A percentile compares a stretch with the other conserved stretches of the same genome.
These are phyloP conservation scores for Pampusana beccarii DNA, from an alignment of 2,113 vertebrate species.

Conservation along the genomic window DNA sequence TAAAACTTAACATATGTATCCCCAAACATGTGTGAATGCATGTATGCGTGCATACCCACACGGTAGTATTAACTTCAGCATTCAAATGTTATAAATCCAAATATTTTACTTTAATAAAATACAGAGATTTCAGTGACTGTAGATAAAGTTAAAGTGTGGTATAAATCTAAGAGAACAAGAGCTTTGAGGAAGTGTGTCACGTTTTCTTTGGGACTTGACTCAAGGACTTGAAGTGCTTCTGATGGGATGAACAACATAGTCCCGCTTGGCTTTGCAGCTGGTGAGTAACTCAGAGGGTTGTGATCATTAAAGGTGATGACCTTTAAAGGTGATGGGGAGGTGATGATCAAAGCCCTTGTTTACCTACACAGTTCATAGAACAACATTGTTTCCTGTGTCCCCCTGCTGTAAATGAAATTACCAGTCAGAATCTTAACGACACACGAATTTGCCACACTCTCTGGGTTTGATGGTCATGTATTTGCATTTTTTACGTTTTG, in stretches of 20 bases:
- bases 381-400: not conserved
- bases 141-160: not conserved
- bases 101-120: not conserved
- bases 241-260: not conserved
- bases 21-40: not conserved
- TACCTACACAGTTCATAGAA: not conserved
- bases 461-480: not conserved
- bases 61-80: not conserved
- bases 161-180: not conserved
- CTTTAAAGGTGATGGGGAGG: not conserved
- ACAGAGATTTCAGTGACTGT: not conserved
- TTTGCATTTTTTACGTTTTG: not conserved
- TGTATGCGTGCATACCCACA: not conserved
- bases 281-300: not conserved
- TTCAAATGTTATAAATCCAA: not conserved
- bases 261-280: not conserved
- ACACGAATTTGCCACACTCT: not conserved
- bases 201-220: not conserved
- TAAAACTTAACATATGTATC: not conserved
- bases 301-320: not conserved
- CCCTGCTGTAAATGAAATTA: not conserved
- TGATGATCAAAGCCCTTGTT: not conserved
- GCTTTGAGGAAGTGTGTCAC: not conserved
- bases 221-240: not conserved
- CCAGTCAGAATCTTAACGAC: not conserved